Evolutionary conservation across 2,797 vertebrate genomes (phyloP).

Genomic region (Gymnopithys bicolor): DNA sequence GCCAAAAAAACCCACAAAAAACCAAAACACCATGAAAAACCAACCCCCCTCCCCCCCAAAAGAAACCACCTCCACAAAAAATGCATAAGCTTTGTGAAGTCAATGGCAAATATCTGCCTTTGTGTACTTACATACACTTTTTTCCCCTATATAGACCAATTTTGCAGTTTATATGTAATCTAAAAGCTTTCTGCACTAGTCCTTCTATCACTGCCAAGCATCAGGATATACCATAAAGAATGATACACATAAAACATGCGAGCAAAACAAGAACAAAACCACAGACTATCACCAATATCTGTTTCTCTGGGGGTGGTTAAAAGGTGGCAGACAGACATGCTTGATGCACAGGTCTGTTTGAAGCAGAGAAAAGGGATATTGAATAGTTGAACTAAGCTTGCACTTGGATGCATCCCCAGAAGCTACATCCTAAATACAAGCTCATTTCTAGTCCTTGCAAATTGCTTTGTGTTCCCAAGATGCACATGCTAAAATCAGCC

Average conservation of each 20-base stretch:
- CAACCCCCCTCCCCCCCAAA: accelerated
- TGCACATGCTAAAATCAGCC: neutral
- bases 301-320: neutral
- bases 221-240: neutral
- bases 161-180: neutral
- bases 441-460: neutral
- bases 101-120: neutral
- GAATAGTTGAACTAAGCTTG: neutral
- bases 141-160: neutral
- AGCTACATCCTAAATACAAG: neutral
- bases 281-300: neutral
- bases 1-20: neutral
- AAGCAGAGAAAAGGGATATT: neutral
- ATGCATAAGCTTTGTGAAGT: neutral
- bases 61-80: neutral
- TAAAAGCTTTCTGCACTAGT: slow-evolving; percentile 3
- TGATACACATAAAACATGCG: neutral
- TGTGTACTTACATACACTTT: neutral
- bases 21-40: too few relatives aligned
- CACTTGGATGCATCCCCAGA: neutral
- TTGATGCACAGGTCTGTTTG: neutral
- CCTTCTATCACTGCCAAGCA: neutral
- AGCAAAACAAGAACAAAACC: neutral
- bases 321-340: neutral
- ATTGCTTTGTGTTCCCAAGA: neutral